Percentiles rank a stretch among this genome's conserved stretches.
phyloP scores from a whole-genome alignment of 1,140 invertebrate species.

The Cyclargus thomasi region DNA sequence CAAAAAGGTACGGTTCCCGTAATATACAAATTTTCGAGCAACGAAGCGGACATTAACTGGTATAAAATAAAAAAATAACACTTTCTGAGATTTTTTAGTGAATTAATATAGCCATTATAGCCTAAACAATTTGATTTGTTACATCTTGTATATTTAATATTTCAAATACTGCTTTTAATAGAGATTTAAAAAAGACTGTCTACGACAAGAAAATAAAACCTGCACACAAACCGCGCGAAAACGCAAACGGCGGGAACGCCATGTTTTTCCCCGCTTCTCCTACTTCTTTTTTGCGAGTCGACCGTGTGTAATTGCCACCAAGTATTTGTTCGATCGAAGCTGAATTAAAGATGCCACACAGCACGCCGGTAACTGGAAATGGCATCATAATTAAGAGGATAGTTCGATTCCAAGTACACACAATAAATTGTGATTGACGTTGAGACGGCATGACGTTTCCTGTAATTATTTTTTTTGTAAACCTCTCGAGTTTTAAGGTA shows the following conservation, averaged over 20 bases:
- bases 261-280: slow-evolving; percentile 3
- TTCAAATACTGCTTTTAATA: no score
- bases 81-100: no score
- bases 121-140: no score
- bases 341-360: slow-evolving; percentile 16
- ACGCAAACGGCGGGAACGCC: neutral
- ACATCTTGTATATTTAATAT: no score
- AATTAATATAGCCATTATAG: no score
- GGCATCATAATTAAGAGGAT: slow-evolving; percentile 13
- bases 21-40: no score
- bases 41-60: no score
- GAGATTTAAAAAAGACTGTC: no score
- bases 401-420: slow-evolving; percentile 16
- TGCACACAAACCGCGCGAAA: slow-evolving; percentile 8
- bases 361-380: neutral
- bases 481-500: slow-evolving; percentile 19
- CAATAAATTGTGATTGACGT: slow-evolving; percentile 11
- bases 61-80: no score
- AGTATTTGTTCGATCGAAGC: neutral
- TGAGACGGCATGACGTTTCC: slow-evolving; percentile 22
- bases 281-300: neutral
- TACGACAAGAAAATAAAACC: neutral
- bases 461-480: slow-evolving; percentile 28
- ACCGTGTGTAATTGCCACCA: slow-evolving; percentile 7
- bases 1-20: no score